A percentile compares a stretch with the other conserved stretches of the same genome.
These are phyloP conservation scores for Lethocerus indicus DNA, from an alignment of 1,140 invertebrate species.

Conservation along the genomic window DNA sequence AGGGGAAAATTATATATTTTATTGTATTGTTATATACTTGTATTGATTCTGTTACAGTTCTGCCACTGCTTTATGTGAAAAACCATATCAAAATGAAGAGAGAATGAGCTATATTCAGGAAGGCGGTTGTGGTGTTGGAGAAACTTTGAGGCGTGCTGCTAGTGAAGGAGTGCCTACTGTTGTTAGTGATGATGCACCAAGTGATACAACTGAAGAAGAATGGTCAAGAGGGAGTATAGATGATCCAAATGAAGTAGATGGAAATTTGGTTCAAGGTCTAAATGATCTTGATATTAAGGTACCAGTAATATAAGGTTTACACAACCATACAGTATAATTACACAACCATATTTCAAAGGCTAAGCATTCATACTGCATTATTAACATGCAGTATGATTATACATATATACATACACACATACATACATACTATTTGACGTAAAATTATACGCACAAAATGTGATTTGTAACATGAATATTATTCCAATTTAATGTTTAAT, in stretches of 20 bases:
- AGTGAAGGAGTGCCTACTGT: conserved; percentile 28
- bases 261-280: conserved; percentile 21
- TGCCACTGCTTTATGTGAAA: not conserved
- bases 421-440: no score
- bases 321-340: not conserved
- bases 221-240: conserved; percentile 46
- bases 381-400: no score
- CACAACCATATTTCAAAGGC: no score
- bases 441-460: no score
- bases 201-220: conserved; percentile 46
- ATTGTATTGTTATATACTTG: not conserved
- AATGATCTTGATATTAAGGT: conserved; percentile 44
- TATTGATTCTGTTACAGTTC: conserved; percentile 6
- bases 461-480: no score
- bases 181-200: conserved; percentile 36
- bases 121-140: conserved; percentile 9
- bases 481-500: no score
- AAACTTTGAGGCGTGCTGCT: conserved; percentile 26
- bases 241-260: conserved; percentile 31
- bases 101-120: conserved; percentile 8
- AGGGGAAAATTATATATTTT: no score
- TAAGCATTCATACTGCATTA: no score
- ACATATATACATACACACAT: no score
- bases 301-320: conserved; percentile 14
- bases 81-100: not conserved